These are phyloP conservation scores for Macrotus californicus DNA, from an alignment of 2,113 vertebrate species.

Conservation along the genomic window DNA sequence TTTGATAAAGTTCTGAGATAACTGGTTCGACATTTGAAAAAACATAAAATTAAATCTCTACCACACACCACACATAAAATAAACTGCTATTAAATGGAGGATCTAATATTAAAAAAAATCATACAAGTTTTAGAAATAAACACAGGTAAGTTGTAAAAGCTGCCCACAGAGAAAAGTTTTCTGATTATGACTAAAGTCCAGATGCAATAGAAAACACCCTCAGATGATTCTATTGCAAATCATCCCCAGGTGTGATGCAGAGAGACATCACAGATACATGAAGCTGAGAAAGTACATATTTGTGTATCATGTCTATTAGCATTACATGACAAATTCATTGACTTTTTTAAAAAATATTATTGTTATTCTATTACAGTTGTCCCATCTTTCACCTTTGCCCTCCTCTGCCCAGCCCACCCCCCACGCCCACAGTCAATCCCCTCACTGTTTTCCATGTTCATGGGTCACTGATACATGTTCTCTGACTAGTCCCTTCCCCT, in stretches of 20 bases:
- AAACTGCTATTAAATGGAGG: not conserved
- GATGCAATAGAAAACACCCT: not conserved
- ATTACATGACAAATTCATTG: not conserved
- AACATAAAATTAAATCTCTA: not conserved
- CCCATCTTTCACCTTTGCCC: no score
- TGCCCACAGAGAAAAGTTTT: not conserved
- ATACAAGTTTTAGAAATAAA: not conserved
- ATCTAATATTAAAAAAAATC: not conserved
- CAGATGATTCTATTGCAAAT: not conserved
- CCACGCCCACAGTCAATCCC: no score
- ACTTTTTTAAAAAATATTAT: not conserved
- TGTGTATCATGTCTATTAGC: not conserved
- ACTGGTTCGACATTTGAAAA: not conserved
- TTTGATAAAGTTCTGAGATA: not conserved
- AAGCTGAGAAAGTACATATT: not conserved
- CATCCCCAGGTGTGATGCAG: not conserved
- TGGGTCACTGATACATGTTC: no score
- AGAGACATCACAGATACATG: not conserved
- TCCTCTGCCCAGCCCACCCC: no score
- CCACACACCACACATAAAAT: not conserved
- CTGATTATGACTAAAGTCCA: not conserved
- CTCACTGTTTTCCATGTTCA: no score
- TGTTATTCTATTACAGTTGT: no score
- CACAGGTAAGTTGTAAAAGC: not conserved
- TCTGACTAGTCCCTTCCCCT: no score